Base-by-base conservation (phyloP, 2,797 vertebrate genomes). In the Sus cebifrons region DNA sequence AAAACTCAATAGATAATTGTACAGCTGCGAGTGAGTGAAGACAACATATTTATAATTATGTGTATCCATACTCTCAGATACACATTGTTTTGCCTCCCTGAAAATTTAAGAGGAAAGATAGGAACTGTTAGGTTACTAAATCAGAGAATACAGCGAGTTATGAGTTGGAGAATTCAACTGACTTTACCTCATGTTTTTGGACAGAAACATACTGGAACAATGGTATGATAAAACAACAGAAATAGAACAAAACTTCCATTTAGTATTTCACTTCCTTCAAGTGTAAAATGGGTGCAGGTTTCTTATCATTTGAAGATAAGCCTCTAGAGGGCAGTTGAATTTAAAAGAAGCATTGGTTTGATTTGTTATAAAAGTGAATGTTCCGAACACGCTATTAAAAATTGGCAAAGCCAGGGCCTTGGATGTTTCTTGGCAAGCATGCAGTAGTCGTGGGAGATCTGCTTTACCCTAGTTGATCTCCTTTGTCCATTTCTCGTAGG, bases 281-380 rank as follows among this genome's bases (percentile, higher is more conserved):
- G 9, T 27, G 58, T 89, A 62, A 71, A 82, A 84, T 62, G 93
- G 13, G 60, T 86, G 32, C 13, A 67, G 14, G 0, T 89, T 89
- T 88, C 79, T 93, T 92, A 83, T n/a, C 95, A 70, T 86, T 86
- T 87, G 16, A 12, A 92, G 6, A n/a, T 49, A 78, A 96, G 23
- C 3, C n/a, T 84, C 70, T 27, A 5, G 27, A 77, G 21, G 14
- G 7, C 10, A 54, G 20, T 4, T 95, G 75, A 91, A 86, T 54
- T 73, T 78, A 52, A 95, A 92, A 68, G 29, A 82, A 91, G 1
- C 21, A 58, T 65, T 67, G 25, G 29, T 71, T 94, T 77, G 64
- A 79, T 64, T 68, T 86, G 65, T 88, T 86, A 89, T 65, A 89
- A 96, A 95, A 92, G 32, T 64, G 27, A 62, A 25, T 81, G 10